Base-by-base conservation (phyloP, 1,140 invertebrate species). In the Latrodectus geometricus region DNA sequence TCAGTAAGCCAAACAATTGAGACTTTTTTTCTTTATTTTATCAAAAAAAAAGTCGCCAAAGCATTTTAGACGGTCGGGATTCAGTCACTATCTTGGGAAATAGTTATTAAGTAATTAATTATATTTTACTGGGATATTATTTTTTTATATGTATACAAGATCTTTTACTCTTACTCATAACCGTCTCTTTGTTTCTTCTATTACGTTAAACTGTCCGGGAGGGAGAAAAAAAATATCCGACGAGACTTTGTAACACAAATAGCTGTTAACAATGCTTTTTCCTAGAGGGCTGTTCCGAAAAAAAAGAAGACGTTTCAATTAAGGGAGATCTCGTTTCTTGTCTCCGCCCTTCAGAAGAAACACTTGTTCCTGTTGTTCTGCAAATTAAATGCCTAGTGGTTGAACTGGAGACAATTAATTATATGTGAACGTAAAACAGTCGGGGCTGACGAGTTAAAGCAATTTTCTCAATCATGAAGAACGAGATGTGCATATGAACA, bases 41-140 rank as follows among this genome's bases (percentile, higher is more conserved):
- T 69, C 35, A 5, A 35, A 35, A 5, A 35, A 35, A 35, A 35
- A 15, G 23, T 84, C 35, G 9, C n/a, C n/a, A 50, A 72, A 56
- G 21, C 68, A 81, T 81, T 79, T 65, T n/a, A 65, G 50, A 54
- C 15, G 49, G 14, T 17, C 48, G 52, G 49, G 23, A 48, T 21
- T 73, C 54, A 56, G 70, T 69, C 80, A 14, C 54, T 21, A 66
- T 65, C 54, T 66, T 83, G 48, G 23, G 68, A 76, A 75, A 56
- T 68, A 54, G 82, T 84, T 76, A 84, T 84, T 84, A 84, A 84
- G 82, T 84, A 76, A 84, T 84, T 84, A 84, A 76, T 75, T 79
- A 23, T 54, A 8, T 76, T 77, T n/a, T 21, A 48, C 17, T 7
- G 23, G 11, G 9, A 50, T 12, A 17, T 65, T 23, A n/a, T 65